A percentile compares a stretch with the other conserved stretches of the same genome.
Conservation (phyloP, 2,113 vertebrate genomes). For the Oryzias curvinotus region DNA sequence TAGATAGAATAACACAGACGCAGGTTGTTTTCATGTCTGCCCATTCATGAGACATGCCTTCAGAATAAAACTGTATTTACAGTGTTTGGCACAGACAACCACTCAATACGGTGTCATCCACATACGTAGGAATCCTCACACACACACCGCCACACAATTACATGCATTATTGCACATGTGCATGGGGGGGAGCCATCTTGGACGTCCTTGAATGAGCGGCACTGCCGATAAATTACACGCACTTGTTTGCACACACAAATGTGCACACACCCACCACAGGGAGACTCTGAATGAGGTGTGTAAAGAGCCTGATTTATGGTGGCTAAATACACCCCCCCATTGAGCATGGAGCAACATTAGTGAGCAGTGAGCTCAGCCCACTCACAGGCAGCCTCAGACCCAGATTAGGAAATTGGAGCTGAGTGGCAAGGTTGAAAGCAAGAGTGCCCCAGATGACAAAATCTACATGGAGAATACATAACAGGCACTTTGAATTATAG, state of each 20-base stretch:
- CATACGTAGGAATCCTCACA: no score
- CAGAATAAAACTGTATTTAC: conserved; percentile 22
- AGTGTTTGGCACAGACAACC: conserved; percentile 4
- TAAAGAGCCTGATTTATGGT: conserved; percentile 42
- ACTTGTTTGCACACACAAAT: conserved; percentile 24
- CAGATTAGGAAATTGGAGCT: conserved; percentile 25
- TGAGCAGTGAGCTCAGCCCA: conserved; percentile 6
- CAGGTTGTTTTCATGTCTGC: conserved; percentile 11
- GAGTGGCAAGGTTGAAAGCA: conserved; percentile 34
- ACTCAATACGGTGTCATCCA: no score
- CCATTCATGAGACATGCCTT: conserved; percentile 16
- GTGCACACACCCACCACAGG: conserved; percentile 17
- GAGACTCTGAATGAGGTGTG: conserved; percentile 38
- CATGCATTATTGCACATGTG: conserved; percentile 18
- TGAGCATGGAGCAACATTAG: conserved; percentile 21
- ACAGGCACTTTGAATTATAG: conserved; percentile 55
- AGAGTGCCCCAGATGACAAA: conserved; percentile 44
- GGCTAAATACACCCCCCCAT: conserved; percentile 22
- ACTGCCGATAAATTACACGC: conserved; percentile 23
- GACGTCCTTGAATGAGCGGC: conserved; percentile 14
- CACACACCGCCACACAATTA: background rate
- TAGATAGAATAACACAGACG: conserved; percentile 40
- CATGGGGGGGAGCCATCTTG: background rate
- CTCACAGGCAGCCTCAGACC: background rate
- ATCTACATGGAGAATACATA: conserved; percentile 54